Evolutionary conservation across 1,140 invertebrate genomes (phyloP).

Genomic region (Euwallacea fornicatus): DNA sequence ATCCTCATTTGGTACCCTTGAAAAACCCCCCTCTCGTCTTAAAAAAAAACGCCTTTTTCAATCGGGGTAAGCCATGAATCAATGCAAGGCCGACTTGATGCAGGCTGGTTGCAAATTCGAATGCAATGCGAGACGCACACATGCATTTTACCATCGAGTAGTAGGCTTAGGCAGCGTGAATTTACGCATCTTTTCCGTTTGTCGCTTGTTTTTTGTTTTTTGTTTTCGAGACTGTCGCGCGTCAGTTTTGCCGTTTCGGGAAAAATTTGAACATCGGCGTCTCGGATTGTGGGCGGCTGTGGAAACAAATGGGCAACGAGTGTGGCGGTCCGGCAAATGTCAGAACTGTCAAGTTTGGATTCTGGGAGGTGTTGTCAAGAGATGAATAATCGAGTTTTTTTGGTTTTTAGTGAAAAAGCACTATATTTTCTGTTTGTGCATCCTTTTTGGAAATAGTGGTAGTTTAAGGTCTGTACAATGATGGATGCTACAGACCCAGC

Average conservation of each 20-base stretch:
- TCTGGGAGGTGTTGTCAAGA: background rate
- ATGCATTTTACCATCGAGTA: conserved; percentile 38
- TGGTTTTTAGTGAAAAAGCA: background rate
- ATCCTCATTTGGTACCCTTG: conserved; percentile 34
- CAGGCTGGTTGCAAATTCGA: conserved; percentile 37
- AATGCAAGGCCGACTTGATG: conserved; percentile 38
- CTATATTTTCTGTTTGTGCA: background rate
- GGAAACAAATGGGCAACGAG: background rate
- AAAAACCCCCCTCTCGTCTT: conserved; percentile 33
- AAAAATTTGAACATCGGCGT: background rate
- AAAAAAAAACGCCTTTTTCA: conserved; percentile 38
- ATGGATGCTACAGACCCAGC: conserved; percentile 25
- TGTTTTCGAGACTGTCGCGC: conserved; percentile 1
- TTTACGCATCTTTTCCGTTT: conserved; percentile 33
- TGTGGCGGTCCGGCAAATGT: conserved; percentile 12
- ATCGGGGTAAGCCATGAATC: conserved; percentile 36
- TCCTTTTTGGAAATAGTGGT: conserved; percentile 9
- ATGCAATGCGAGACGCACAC: conserved; percentile 39
- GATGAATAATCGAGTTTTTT: background rate
- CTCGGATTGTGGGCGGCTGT: background rate
- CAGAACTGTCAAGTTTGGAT: conserved; percentile 24
- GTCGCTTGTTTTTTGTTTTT: conserved; percentile 16
- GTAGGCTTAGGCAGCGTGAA: conserved; percentile 27
- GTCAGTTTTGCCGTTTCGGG: background rate
- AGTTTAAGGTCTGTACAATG: conserved; percentile 17